Evolutionary conservation across 1,140 invertebrate genomes (phyloP), one percentile per base, ranked within the genome.

Genomic region (Apocrypta bakeri): DNA sequence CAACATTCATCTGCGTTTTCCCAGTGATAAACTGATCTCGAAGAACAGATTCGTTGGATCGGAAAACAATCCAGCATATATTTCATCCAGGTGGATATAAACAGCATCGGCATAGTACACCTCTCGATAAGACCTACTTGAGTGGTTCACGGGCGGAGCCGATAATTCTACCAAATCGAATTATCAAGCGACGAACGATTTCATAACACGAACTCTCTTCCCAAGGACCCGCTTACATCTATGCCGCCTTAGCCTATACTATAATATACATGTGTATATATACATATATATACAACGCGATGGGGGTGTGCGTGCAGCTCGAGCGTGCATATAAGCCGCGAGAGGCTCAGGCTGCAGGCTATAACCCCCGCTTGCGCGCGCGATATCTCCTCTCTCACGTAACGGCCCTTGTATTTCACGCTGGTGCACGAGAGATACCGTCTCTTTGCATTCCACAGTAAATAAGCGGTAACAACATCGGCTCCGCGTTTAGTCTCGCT

Each of bases 401-500:
- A 82, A 82, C 73, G 73, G 64, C 74, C 73, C 80, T 40, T 82
- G 74, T 82, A 77, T 71, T 82, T 82, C 66, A 77, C 66, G 74
- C 80, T 76, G 25, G 33, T 40, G 17, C 42, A 61, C 8, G 33
- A 75, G 80, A 77, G 73, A 82, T 61, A 63, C 64, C 77, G 80
- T 80, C 81, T 83, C 84, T 81, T 86, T 84, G 86, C 80, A 79
- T 82, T 82, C 80, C 63, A 79, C 33, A 63, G 64, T 77, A 77
- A 77, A 82, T 82, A 82, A 82, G 64, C 74, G 48, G 37, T 77
- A 82, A 77, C 31, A 77, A 77, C 74, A 69, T 75, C 61, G 79
- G 27, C 56, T 29, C 11, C 42, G 48, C 31, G 4, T 81, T 25
- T 83, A 68, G 25, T 31, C 63, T 27, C 63, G 63, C 27, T 66